Conservation (phyloP, 2,113 vertebrate genomes). For the Hoplias malabaricus region DNA sequence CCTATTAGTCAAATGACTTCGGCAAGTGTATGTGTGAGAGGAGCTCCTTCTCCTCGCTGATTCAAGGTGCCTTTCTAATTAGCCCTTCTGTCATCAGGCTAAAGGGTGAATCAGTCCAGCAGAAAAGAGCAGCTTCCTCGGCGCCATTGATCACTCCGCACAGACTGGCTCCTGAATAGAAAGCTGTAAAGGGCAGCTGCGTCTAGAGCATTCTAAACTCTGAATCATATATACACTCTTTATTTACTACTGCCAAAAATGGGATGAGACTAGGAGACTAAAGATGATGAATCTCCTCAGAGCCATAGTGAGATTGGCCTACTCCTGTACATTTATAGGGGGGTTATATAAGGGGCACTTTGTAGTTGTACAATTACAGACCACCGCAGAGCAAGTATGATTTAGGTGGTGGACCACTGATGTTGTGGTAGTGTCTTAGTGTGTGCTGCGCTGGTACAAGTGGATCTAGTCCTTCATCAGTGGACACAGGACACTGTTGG, state of each 20-base stretch:
- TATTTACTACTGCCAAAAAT: neutral
- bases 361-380: no score
- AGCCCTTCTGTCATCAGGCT: slow-evolving; percentile 65
- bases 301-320: no score
- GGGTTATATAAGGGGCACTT: no score
- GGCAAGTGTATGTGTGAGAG: slow-evolving; percentile 31
- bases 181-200: neutral
- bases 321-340: no score
- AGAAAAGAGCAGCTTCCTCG: slow-evolving; percentile 37
- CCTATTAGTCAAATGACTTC: slow-evolving; percentile 59
- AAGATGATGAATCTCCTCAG: neutral
- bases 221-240: neutral
- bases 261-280: neutral
- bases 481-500: no score
- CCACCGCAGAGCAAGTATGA: no score
- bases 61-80: slow-evolving; percentile 63
- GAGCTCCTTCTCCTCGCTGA: slow-evolving; percentile 54
- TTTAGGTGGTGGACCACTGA: no score
- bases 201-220: neutral
- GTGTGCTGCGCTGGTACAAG: no score
- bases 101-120: slow-evolving; percentile 64
- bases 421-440: no score
- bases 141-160: neutral
- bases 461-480: no score
- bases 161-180: neutral